Base-by-base conservation (phyloP, 2,888 invertebrate species). In the Leptothorax acervorum region DNA sequence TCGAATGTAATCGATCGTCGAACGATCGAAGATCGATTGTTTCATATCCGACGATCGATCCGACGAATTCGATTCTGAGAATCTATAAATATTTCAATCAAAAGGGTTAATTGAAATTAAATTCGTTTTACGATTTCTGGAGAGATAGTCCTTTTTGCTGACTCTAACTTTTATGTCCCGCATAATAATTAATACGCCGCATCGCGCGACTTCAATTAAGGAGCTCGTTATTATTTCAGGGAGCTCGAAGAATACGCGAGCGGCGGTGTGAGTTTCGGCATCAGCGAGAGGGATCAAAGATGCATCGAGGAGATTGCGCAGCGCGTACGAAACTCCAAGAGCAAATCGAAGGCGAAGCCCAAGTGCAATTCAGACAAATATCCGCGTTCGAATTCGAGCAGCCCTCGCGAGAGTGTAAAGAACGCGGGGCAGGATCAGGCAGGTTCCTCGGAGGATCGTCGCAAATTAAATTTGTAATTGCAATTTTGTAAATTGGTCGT, bases 211-310 rank as follows among this genome's bases (percentile, higher is more conserved):
- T n/a, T 85, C 75, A 18, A 23, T 23, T 23, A 0, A 68, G 55
- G 39, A 85, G 18, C 18, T 18, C 18, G 42, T 71, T 70, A 65
- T 55, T 15, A 45, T 71, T 48, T 42, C 74, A 87, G 86, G 4
- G 76, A 82, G 18, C 35, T 55, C 53, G 81, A 85, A 3, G 88
- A 83, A 2, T 51, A 39, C 45, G 68, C 62, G 28, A 84, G 45
- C 42, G 28, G 8, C 9, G 66, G 39, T 71, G 35, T 15, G 11
- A 15, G 23, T 42, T 60, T 18, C 2, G 85, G 81, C 8, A 86
- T 92, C 31, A 91, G 83, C 55, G 91, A 92, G 12, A 91, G 87
- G 42, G 92, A 92, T 68, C 87, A 82, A 23, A 89, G 68, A 65
- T 86, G 62, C 73, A 89, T 92, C 60, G 92, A 93, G 6, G 91